Conservation (phyloP, 2,888 invertebrate genomes). For the Scaptomyza cyrtandrae region DNA sequence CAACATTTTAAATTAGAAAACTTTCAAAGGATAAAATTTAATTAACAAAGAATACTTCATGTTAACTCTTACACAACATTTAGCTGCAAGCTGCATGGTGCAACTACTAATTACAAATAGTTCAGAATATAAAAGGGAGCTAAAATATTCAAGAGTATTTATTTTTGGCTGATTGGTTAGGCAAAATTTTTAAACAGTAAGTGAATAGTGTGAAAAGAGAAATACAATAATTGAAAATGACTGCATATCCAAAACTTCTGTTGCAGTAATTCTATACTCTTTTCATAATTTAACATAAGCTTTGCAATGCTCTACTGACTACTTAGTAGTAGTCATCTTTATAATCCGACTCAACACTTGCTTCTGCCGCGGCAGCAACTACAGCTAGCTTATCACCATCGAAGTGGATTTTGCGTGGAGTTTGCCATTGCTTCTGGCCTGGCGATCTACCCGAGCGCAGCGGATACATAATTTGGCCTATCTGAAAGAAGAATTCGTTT, state of each 20-base stretch:
- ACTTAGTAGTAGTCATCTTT: slow-evolving; percentile 58
- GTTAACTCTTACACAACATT: not conserved
- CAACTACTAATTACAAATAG: not conserved
- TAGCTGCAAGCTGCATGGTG: not conserved
- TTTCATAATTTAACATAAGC: not conserved
- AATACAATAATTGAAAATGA: not conserved
- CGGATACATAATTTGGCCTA: slow-evolving; percentile 22
- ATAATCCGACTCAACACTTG: slow-evolving; percentile 56
- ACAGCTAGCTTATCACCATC: slow-evolving; percentile 50
- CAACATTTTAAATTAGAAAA: not conserved
- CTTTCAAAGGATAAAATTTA: not conserved
- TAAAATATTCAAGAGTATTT: not conserved
- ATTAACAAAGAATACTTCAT: not conserved
- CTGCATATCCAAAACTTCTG: not conserved
- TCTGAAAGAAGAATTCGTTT: slow-evolving; percentile 59
- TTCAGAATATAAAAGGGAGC: not conserved
- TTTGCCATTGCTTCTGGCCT: slow-evolving; percentile 19
- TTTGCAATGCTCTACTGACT: slow-evolving; percentile 7
- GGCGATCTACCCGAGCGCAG: slow-evolving; percentile 32
- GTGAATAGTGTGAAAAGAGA: not conserved
- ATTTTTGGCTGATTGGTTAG: not conserved
- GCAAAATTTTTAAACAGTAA: not conserved
- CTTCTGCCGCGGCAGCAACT: slow-evolving; percentile 68
- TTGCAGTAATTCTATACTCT: no score
- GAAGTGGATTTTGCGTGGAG: slow-evolving; percentile 4